Evolutionary conservation across 2,797 vertebrate species (phyloP), one percentile per base, ranked within the genome.

Genomic region (Dermochelys coriacea): DNA sequence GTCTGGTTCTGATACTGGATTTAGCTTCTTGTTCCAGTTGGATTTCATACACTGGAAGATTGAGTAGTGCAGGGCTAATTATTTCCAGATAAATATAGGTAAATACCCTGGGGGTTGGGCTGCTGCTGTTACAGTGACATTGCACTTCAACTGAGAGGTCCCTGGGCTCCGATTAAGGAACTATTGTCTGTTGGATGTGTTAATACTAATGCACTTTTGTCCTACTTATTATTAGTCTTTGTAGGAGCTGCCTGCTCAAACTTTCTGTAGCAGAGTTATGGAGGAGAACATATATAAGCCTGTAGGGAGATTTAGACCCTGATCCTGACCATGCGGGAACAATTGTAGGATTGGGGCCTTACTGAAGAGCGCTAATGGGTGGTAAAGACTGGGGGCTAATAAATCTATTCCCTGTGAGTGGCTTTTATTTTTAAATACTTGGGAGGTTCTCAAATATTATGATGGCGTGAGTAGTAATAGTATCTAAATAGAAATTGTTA

Each of bases 361-460:
- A 79, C 55, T 80, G 74, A 59, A 55, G 68, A 15, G 16, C 6
- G 2, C 55, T 47, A 59, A 49, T 47, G 27, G 11, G 41, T 57
- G 88, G 31, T 12, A 45, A 82, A 18, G 51, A 82, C 59, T 23
- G 85, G 83, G 31, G 57, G 11, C 71, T 93, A 68, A 71, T 12
- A 10, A 77, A 29, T 29, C 91, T 89, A 61, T 81, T 31, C 81
- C 71, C 18, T 3, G 29, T 25, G 77, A 82, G 29, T 89, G 91
- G 79, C 85, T 90, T 90, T 94, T 96, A 93, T 95, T 96, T 93
- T 93, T 94, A 86, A 95, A 86, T 91, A 27, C 25, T 82, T 0
- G 0, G 29, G 79, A 93, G 81, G 54, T 49, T 47, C 19, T 86
- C 81, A 78, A 82, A 82, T 91, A 74, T 37, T 87, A 84, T 90